A percentile compares a stretch with the other conserved stretches of the same genome.
These are phyloP conservation scores for Callocephalon fimbriatum DNA, from an alignment of 2,113 vertebrate genomes.

Conservation along the genomic window DNA sequence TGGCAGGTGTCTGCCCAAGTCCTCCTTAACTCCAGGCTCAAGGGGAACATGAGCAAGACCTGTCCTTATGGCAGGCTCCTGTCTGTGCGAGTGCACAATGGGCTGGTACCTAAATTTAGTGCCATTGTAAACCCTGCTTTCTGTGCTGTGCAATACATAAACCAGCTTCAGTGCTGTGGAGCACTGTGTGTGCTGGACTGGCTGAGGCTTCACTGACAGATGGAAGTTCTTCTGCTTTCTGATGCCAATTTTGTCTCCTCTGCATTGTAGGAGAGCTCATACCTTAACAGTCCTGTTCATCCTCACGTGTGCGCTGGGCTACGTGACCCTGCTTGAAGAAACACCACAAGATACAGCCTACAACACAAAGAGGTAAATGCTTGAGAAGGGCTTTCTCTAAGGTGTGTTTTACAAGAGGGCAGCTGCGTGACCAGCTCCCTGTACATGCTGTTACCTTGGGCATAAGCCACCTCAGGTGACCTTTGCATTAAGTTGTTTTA, in stretches of 20 bases:
- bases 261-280: slow-evolving; percentile 89
- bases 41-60: not conserved
- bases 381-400: not conserved
- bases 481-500: not conserved
- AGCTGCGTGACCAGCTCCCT: rapidly evolving
- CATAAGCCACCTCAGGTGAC: not conserved
- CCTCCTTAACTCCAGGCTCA: not conserved
- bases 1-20: not conserved
- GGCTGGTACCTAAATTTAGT: rapidly evolving
- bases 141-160: not conserved
- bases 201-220: not conserved
- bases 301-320: slow-evolving; percentile 92
- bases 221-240: not conserved
- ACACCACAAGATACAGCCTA: slow-evolving; percentile 95
- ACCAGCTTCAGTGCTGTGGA: not conserved
- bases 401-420: not conserved
- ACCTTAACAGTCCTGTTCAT: slow-evolving; percentile 95
- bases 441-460: rapidly evolving
- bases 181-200: not conserved
- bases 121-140: not conserved
- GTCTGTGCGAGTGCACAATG: rapidly evolving
- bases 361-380: slow-evolving; percentile 92
- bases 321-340: slow-evolving; percentile 95
- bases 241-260: not conserved
- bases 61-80: not conserved